A percentile compares a stretch with the other conserved stretches of the same genome.
phyloP scores from a whole-genome alignment of 2,113 vertebrate species.

The Gasterosteus nipponicus region DNA sequence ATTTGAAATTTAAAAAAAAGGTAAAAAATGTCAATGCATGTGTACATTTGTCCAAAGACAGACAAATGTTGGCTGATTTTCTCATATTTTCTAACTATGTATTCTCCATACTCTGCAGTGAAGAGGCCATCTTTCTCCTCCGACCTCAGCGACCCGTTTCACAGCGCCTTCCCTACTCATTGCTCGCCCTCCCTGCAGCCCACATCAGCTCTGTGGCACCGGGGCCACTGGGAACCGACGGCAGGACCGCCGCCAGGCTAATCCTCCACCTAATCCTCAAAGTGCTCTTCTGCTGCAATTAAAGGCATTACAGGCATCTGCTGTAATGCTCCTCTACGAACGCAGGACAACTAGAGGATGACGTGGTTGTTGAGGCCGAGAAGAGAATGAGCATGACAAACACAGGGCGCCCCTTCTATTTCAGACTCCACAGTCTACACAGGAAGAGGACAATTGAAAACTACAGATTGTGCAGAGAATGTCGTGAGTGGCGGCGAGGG shows the following conservation, averaged over 20 bases:
- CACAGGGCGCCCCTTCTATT: neutral
- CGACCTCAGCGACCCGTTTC: conserved; percentile 1
- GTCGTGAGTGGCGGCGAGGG: neutral
- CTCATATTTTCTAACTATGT: neutral
- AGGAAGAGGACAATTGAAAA: neutral
- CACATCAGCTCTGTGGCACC: conserved; percentile 57
- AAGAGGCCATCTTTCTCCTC: neutral
- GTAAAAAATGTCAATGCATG: neutral
- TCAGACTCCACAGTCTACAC: neutral
- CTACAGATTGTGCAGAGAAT: neutral
- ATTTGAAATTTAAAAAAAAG: neutral
- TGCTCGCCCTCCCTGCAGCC: conserved; percentile 21
- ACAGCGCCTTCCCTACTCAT: conserved; percentile 37
- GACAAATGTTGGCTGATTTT: neutral
- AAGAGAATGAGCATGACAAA: too few species aligned
- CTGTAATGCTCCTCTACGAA: conserved; percentile 15
- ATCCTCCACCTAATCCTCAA: conserved; percentile 70
- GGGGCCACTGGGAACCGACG: conserved; percentile 49
- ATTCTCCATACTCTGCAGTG: neutral
- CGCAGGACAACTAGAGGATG: conserved; percentile 22
- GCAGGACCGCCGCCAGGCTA: conserved; percentile 55
- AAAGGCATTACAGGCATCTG: conserved; percentile 45
- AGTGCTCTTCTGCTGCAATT: conserved; percentile 58
- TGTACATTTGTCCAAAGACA: neutral
- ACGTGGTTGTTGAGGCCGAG: neutral